Evolutionary conservation across 2,888 invertebrate species (phyloP).

Genomic region (Melikaiella ostensackeni): DNA sequence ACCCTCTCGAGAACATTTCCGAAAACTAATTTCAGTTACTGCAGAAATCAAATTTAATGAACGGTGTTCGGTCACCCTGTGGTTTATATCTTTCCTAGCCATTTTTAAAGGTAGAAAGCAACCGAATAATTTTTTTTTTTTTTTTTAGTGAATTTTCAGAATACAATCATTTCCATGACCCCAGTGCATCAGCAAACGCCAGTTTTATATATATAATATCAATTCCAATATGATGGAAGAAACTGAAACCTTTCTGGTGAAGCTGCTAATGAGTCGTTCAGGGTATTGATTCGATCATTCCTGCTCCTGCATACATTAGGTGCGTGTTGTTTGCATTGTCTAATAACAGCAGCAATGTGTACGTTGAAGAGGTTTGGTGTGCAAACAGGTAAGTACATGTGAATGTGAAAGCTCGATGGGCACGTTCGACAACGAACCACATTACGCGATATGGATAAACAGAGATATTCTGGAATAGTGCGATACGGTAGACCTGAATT

Average conservation of each 20-base stretch:
- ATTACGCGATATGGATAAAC: conserved; percentile 9
- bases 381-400: conserved; percentile 31
- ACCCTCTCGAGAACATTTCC: no score
- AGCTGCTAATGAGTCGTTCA: conserved; percentile 15
- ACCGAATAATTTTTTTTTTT: background rate
- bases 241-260: background rate
- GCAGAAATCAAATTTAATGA: no score
- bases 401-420: background rate
- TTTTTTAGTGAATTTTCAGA: background rate
- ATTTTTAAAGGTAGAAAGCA: no score
- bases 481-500: background rate
- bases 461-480: conserved; percentile 9
- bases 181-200: background rate
- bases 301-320: conserved; percentile 14
- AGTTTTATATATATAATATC: background rate
- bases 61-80: no score
- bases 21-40: no score
- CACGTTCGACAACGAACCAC: conserved; percentile 14
- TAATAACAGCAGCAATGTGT: conserved; percentile 34
- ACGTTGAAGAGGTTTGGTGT: conserved; percentile 30
- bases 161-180: background rate
- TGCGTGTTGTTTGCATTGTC: conserved; percentile 25
- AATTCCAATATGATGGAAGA: background rate
- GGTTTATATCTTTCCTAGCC: no score
- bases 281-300: conserved; percentile 29